Base-by-base conservation (phyloP, 37 sponge, comb jelly and placozoan genomes). In the Lycopodina hypogea region DNA sequence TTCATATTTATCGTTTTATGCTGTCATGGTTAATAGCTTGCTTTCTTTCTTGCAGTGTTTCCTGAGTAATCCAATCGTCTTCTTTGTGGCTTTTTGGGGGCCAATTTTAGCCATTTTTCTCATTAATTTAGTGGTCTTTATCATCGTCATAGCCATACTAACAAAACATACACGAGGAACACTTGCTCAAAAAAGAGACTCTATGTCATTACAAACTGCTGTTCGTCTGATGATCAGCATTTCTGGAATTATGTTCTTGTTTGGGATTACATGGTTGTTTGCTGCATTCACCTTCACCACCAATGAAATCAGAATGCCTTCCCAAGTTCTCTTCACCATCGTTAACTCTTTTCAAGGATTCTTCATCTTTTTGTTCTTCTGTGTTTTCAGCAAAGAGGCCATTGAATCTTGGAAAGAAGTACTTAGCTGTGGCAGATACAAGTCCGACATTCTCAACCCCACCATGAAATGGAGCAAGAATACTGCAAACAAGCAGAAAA, bases 261-360 rank as follows among this genome's bases (percentile, higher is more conserved):
- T 69, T 56, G 80, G 80, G 7, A 58, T 79, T 42, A 33, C 80
- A 1, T 79, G 80, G 80, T 1, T 79, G 8, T 69, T 79, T 79
- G 69, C 56, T 24, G 71, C 71, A 23, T 26, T 79, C 58, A 79
- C 80, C 0, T 34, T 79, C 41, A 61, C 22, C 50, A 36, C 53
- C 9, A 1, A 30, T 26, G 68, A 37, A 70, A 39, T 67, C 22
- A 23, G 64, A 2, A 29, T 37, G 1, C 6, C 71, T 35, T 3
- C 38, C 60, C 80, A 79, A 68, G n/a, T 79, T 37, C 21, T 79
- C 28, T 79, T 79, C 35, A 29, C 60, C 50, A 32, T 79, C 40
- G 69, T 69, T 15, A 56, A 30, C 39, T 69, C 80, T 2, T 50
- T 79, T 36, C 80, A 78, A 65, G 78, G 78, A 65, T 78, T 78